These are phyloP conservation scores for Limonius californicus DNA, from an alignment of 1,140 invertebrate species.

Conservation along the genomic window DNA sequence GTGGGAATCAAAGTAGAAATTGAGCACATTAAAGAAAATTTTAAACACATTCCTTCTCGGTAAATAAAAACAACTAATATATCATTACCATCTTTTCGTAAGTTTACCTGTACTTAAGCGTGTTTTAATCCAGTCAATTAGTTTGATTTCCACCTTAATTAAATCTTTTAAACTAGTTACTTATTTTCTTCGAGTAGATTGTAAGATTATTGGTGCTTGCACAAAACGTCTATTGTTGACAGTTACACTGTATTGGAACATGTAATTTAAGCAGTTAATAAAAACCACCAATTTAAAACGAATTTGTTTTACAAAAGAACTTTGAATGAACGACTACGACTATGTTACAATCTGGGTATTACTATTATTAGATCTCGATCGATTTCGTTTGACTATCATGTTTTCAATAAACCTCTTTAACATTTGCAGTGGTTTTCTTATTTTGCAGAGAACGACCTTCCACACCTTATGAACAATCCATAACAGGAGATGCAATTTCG, in stretches of 20 bases:
- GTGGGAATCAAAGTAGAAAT: constrained; percentile 8
- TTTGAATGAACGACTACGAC: neutral
- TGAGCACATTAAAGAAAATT: neutral
- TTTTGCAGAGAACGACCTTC: too few relatives aligned
- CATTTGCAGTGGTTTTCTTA: too few relatives aligned
- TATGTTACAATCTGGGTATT: neutral
- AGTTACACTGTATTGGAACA: constrained; percentile 13
- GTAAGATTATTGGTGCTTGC: constrained; percentile 27
- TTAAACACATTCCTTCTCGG: constrained; percentile 6
- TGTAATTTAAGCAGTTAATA: constrained; percentile 14
- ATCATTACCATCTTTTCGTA: constrained; percentile 16
- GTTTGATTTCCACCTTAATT: constrained; percentile 17
- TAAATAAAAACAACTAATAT: neutral
- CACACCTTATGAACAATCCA: too few relatives aligned
- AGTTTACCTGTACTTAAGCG: neutral
- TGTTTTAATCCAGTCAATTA: constrained; percentile 14
- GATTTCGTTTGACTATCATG: neutral
- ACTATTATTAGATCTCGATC: neutral
- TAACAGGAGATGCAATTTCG: too few relatives aligned
- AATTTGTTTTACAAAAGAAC: neutral
- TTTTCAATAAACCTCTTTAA: neutral
- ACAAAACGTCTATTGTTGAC: constrained; percentile 20
- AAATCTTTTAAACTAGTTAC: constrained; percentile 14
- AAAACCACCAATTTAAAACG: constrained; percentile 1
- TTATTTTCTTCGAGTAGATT: constrained; percentile 24